Base-by-base conservation (phyloP, 2,113 vertebrate species). In the Capreolus pygargus region DNA sequence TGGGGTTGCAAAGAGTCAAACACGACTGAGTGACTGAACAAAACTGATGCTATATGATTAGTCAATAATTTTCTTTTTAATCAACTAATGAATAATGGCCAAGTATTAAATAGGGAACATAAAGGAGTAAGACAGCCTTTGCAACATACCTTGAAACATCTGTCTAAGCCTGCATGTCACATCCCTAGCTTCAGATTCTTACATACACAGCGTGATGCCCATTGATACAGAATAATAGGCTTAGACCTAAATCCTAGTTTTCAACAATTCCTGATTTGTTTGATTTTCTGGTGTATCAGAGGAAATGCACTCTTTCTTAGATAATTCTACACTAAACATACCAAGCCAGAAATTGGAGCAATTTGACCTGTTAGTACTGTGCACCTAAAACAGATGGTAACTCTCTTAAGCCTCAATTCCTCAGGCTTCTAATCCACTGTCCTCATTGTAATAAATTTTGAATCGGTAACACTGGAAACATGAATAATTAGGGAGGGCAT, bases 381-480 rank as follows among this genome's bases (percentile, higher is more conserved):
- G 39, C 85, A 92, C 54, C 27, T 70, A 94, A 97, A 95, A 97
- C 54, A 92, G 50, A 74, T 6, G 94, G 64, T 79, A 96, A 95
- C 95, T 96, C 91, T 97, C 39, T 84, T 95, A 76, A 96, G 64
- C 92, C 47, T 45, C 47, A 17, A 0, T 83, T 95, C 55, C 61
- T 93, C 21, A 74, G 85, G 14, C 60, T 86, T 92, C 94, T 97
- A 91, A 97, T 91, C 78, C 67, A 84, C n/a, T 79, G 30, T 94
- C 90, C 47, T 91, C 61, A 60, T 39, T 70, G 78, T 91, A 83
- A 94, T 91, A 94, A 95, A 97, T 94, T 94, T 81, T n/a, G 33
- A 94, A 86, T 7, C 76, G 25, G 19, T 91, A 79, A 89, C 28
- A 57, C 6, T 67, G 30, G 25, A 54, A 94, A 78, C 55, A 67